A percentile compares a stretch with the other conserved stretches of the same genome.
These are phyloP conservation scores for Hipposideros armiger DNA, from an alignment of 2,113 vertebrate genomes.

Conservation along the genomic window DNA sequence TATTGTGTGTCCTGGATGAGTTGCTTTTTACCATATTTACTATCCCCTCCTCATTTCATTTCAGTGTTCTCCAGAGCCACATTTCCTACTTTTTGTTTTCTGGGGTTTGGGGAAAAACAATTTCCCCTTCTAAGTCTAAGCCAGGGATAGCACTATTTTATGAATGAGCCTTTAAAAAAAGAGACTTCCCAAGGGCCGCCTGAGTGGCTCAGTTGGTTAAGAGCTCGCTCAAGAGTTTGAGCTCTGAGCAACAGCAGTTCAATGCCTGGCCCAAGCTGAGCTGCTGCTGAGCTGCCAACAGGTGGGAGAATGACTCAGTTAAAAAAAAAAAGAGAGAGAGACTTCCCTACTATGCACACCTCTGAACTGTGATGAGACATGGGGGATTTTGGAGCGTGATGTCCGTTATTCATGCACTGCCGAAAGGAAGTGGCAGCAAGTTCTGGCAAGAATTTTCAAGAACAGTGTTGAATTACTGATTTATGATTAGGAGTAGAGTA, in stretches of 20 bases:
- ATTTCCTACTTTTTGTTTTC: background rate
- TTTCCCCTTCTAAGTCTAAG: background rate
- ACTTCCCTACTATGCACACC: background rate
- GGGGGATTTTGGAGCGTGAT: background rate
- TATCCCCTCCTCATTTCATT: background rate
- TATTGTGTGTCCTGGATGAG: background rate
- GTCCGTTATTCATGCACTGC: background rate
- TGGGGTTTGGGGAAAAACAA: background rate
- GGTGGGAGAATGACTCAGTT: too few relatives aligned
- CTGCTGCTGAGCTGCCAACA: too few relatives aligned
- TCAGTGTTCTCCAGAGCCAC: background rate
- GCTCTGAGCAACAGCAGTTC: too few relatives aligned
- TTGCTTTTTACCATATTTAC: background rate
- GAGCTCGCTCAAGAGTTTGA: too few relatives aligned
- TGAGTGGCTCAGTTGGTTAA: too few relatives aligned
- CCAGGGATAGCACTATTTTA: background rate
- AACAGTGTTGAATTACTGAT: background rate
- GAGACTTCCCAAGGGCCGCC: background rate
- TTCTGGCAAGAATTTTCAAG: background rate
- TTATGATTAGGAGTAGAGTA: background rate
- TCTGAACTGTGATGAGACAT: background rate
- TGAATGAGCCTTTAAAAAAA: background rate
- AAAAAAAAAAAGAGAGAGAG: too few relatives aligned
- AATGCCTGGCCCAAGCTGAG: too few relatives aligned
- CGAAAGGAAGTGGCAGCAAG: background rate